phyloP scores from a whole-genome alignment of 2,113 vertebrate genomes.

The Climacteris rufus region DNA sequence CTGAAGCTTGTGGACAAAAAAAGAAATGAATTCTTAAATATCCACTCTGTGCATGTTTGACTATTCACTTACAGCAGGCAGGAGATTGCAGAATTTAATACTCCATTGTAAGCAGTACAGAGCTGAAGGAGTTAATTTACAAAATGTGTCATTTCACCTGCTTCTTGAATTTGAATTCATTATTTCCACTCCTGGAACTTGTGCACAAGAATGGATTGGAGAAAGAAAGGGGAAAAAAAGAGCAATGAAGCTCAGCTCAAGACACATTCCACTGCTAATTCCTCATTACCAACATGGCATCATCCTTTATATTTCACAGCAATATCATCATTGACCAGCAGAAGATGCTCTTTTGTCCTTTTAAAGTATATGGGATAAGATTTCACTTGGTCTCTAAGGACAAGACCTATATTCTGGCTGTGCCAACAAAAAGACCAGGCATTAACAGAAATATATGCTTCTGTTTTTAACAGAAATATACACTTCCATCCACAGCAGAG shows the following conservation, averaged over 20 bases:
- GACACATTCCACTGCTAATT: not conserved
- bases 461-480: constrained; percentile 5
- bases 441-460: not conserved
- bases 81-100: not conserved
- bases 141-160: not conserved
- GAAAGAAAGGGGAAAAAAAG: not conserved
- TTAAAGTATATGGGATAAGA: not conserved
- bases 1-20: not conserved
- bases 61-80: not conserved
- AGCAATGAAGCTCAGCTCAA: not conserved
- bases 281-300: not conserved
- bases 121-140: constrained; percentile 18
- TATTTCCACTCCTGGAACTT: constrained; percentile 8
- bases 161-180: constrained; percentile 31
- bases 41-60: not conserved
- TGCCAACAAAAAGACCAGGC: not conserved
- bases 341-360: not conserved
- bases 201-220: not conserved
- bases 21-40: not conserved
- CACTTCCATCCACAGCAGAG: not conserved
- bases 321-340: not conserved
- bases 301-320: not conserved
- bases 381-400: not conserved
- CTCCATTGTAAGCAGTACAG: not conserved
- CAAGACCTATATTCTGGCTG: not conserved